Conservation (phyloP, 35 echinoderm and acorn worm species). For the Apostichopus parvimensis region DNA sequence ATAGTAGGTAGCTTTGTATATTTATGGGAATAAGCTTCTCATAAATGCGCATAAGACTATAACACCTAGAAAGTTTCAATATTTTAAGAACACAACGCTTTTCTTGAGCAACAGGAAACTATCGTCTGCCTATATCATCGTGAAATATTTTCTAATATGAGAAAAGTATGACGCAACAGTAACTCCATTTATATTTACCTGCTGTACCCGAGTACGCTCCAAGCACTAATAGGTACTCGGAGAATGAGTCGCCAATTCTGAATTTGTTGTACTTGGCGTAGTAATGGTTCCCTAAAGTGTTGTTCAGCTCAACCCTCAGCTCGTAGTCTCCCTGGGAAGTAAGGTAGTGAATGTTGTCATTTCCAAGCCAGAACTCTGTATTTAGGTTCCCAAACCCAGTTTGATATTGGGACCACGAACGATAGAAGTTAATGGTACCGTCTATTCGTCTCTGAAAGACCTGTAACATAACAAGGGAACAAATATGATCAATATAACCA, state of each 20-base stretch:
- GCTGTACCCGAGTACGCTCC: slow-evolving; percentile 11
- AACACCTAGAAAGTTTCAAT: too few species aligned
- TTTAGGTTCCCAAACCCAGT: slow-evolving; percentile 31
- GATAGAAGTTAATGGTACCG: slow-evolving; percentile 18
- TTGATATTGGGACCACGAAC: slow-evolving; percentile 4
- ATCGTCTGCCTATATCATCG: too few species aligned
- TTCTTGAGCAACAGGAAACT: too few species aligned
- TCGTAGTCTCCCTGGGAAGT: neutral
- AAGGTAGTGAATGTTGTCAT: slow-evolving; percentile 24
- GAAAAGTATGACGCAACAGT: too few species aligned
- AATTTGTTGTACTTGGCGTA: neutral
- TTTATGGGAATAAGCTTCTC: too few species aligned
- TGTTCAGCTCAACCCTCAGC: slow-evolving; percentile 7
- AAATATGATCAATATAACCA: too few species aligned
- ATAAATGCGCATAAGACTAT: too few species aligned
- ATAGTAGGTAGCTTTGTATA: too few species aligned
- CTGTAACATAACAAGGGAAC: neutral
- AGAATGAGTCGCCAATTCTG: neutral
- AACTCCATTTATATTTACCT: neutral
- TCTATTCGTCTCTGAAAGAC: slow-evolving; percentile 35
- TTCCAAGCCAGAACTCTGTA: slow-evolving; percentile 28
- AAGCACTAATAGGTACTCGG: slow-evolving; percentile 7
- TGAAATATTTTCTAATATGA: too few species aligned
- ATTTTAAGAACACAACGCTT: too few species aligned
- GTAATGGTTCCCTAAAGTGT: neutral